Percentiles rank a stretch among this genome's conserved stretches.
Evolutionary conservation across 2,888 invertebrate genomes (phyloP).

Genomic region (Cosmorhoe ocellata): DNA sequence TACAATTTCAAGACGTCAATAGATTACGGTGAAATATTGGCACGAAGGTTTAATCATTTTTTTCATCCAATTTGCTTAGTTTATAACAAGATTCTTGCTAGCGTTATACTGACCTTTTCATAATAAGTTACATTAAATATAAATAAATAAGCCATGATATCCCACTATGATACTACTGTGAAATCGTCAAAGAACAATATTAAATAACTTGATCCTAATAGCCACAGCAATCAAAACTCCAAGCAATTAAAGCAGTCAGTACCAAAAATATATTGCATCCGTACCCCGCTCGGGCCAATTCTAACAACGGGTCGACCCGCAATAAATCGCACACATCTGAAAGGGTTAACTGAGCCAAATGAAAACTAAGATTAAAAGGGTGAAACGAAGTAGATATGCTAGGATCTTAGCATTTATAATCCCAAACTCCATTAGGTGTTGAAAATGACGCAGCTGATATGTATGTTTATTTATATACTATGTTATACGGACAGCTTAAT

Average conservation of each 20-base stretch:
- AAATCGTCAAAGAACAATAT: no score
- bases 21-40: slow-evolving; percentile 20
- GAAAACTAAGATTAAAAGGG: slow-evolving; percentile 7
- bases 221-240: neutral
- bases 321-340: slow-evolving; percentile 15
- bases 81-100: neutral
- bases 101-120: no score
- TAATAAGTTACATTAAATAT: no score
- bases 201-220: no score
- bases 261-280: slow-evolving; percentile 13
- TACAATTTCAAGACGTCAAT: slow-evolving; percentile 18
- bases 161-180: no score
- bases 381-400: no score
- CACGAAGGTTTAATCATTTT: slow-evolving; percentile 8
- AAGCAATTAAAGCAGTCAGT: slow-evolving; percentile 9
- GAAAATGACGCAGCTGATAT: no score
- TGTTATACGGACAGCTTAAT: no score
- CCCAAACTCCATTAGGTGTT: no score
- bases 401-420: no score
- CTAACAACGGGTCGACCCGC: slow-evolving; percentile 11
- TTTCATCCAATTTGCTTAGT: neutral
- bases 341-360: slow-evolving; percentile 12
- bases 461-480: no score
- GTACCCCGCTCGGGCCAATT: slow-evolving; percentile 4
- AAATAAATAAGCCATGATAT: no score